Base-by-base conservation (phyloP, 2,797 vertebrate genomes). In the Gadopsis bispinosus region DNA sequence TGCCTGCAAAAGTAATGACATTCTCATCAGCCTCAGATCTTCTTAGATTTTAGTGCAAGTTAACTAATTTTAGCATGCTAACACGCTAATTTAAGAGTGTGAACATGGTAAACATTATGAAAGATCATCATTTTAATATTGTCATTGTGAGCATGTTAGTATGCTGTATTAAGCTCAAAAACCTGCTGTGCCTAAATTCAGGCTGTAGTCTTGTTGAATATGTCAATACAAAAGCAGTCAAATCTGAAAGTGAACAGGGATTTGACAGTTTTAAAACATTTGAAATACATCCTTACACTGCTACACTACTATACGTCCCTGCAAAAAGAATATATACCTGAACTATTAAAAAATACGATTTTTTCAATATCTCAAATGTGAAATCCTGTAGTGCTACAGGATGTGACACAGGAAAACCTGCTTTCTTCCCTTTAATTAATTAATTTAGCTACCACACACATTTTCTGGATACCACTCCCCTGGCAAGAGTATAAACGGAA, bases 401-500 rank as follows among this genome's bases (percentile, higher is more conserved):
- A 58, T 59, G 35, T 39, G 45, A 53, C 10, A 45, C 39, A 41
- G 6, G 4, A 43, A 14, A 55, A 56, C 26, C 8, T 14, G 4
- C 43, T 55, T 37, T 45, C 19, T 51, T 54, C 63, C 17, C 7
- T 55, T n/a, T 54, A 3, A 63, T 65, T 8, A 55, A 43, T 65
- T 54, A 4, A 51, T 39, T 69, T 3, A 4, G 33, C 14, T 22
- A 13, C 19, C 19, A 16, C 16, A 59, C 37, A 60, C 37, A 16
- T 50, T 54, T 62, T 55, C 19, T 41, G 50, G 22, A 68, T 20
- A 17, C 22, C 12, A 3, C 39, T 39, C 12, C 47, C n/a, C 31
- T 43, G 47, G n/a, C 29, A 56, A 54, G 13, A 54, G 50, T 29
- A 69, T 43, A n/a, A 75, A 80, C 63, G 11, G 20, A 83, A 66